A percentile compares a stretch with the other conserved stretches of the same genome.
These are phyloP conservation scores for Orientallactaga bullata DNA, from an alignment of 2,113 vertebrate species.

Conservation along the genomic window DNA sequence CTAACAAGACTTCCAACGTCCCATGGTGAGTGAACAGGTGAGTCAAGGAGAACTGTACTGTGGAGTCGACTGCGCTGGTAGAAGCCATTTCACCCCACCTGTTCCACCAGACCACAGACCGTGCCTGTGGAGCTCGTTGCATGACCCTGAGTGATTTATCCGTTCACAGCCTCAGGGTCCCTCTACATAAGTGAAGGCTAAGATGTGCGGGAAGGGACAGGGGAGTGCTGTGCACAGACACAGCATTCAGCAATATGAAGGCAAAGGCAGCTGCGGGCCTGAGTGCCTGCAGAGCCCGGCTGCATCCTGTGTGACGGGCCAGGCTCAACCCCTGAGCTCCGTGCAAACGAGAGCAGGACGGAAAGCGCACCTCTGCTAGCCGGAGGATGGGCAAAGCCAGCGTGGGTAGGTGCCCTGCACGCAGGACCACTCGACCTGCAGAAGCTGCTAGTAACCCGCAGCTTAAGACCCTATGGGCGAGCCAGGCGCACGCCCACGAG, in stretches of 20 bases:
- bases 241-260: not conserved
- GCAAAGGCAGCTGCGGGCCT: no score
- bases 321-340: not conserved
- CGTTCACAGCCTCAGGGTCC: not conserved
- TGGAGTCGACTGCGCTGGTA: accelerated
- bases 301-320: not conserved
- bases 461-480: accelerated
- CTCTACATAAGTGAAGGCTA: not conserved
- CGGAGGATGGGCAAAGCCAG: not conserved
- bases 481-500: not conserved
- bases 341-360: not conserved
- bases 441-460: not conserved
- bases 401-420: not conserved
- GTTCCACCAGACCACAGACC: not conserved
- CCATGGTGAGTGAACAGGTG: accelerated
- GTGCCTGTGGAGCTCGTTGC: not conserved
- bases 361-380: not conserved
- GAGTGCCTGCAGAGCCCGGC: not conserved
- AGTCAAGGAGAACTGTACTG: not conserved
- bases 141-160: not conserved
- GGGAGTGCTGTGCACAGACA: not conserved
- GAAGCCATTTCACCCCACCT: not conserved
- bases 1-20: not conserved
- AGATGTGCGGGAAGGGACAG: not conserved
- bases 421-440: not conserved